Percentiles rank a stretch among this genome's conserved stretches.
These are phyloP conservation scores for Arnoldichthys spilopterus DNA, from an alignment of 2,797 vertebrate species.

Conservation along the genomic window DNA sequence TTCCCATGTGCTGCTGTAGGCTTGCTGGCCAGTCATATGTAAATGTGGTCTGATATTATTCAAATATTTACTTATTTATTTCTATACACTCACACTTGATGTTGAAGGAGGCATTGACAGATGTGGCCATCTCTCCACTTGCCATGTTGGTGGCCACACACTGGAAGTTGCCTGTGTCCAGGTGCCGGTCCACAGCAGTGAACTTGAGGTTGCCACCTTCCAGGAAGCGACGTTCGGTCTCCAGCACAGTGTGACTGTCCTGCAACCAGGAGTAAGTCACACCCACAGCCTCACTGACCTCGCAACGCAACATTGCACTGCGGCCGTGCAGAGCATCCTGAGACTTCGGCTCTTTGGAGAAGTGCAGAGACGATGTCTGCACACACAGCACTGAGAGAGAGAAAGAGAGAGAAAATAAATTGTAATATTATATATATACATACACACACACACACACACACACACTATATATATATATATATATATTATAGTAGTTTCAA, in stretches of 20 bases:
- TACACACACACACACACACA: too few species aligned
- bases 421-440: too few species aligned
- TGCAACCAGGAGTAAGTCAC: conserved; percentile 85
- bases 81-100: conserved; percentile 96
- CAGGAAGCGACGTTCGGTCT: conserved; percentile 84
- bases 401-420: conserved; percentile 47
- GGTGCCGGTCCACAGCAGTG: conserved; percentile 81
- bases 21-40: too few species aligned
- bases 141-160: conserved; percentile 78
- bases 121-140: conserved; percentile 77
- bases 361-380: conserved; percentile 77
- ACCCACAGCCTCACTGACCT: conserved; percentile 78
- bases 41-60: too few species aligned
- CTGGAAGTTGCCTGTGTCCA: conserved; percentile 88
- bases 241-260: conserved; percentile 73
- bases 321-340: conserved; percentile 96
- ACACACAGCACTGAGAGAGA: conserved; percentile 73
- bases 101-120: conserved; percentile 91
- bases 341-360: conserved; percentile 94
- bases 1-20: too few species aligned
- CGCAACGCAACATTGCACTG: conserved; percentile 94
- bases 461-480: too few species aligned
- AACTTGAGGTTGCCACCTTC: conserved; percentile 94
- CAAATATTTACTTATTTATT: too few species aligned
- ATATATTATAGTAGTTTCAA: too few species aligned